These are phyloP conservation scores for Crypturellus tataupa DNA, from an alignment of 2,797 vertebrate genomes.

Conservation along the genomic window DNA sequence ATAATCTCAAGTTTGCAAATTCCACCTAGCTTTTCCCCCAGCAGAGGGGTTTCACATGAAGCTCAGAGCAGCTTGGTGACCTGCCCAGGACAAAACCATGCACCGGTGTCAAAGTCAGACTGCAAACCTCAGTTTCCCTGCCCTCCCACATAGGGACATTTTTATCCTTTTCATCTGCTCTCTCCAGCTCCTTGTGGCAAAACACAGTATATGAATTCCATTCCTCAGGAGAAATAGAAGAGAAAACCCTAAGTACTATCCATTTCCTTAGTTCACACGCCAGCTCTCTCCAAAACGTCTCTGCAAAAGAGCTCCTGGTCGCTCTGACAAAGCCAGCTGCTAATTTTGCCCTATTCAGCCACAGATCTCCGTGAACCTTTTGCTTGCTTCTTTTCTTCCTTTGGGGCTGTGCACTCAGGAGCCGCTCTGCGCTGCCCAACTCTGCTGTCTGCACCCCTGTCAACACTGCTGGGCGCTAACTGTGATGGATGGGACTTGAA, in stretches of 20 bases:
- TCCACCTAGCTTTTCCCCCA: not conserved
- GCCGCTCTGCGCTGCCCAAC: constrained; percentile 25
- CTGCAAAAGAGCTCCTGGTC: not conserved
- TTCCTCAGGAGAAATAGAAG: not conserved
- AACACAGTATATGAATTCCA: not conserved
- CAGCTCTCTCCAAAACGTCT: rapidly evolving
- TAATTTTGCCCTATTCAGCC: not conserved
- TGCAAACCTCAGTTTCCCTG: not conserved
- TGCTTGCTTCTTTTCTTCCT: not conserved
- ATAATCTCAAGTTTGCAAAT: not conserved
- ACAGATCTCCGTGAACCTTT: not conserved
- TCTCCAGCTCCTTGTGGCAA: not conserved
- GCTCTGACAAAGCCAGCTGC: constrained; percentile 9
- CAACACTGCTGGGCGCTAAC: not conserved
- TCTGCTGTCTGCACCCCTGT: constrained; percentile 18
- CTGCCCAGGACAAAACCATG: not conserved
- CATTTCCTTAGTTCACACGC: not conserved
- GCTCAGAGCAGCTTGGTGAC: not conserved
- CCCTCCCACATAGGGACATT: rapidly evolving
- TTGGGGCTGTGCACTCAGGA: not conserved
- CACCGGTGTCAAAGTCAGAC: not conserved
- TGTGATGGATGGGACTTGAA: not conserved
- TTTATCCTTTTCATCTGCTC: not conserved
- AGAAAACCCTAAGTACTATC: not conserved
- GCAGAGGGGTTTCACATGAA: not conserved